Evolutionary conservation across 35 echinoderm and acorn worm species (phyloP).

Genomic region (Ophiothrix spiculata): DNA sequence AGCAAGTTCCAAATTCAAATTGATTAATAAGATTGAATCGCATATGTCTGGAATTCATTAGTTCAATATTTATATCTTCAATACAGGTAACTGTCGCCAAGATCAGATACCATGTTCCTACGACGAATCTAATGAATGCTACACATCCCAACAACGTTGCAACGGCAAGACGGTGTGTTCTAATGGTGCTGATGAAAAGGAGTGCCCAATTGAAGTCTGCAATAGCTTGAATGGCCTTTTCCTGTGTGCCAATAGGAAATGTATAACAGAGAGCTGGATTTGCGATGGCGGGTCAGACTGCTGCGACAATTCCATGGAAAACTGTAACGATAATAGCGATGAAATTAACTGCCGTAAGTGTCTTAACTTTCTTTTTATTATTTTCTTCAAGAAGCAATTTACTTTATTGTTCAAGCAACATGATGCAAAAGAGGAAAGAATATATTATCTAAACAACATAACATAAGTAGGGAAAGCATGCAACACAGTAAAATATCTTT

Average conservation of each 20-base stretch:
- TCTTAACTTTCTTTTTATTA: background rate
- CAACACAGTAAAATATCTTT: too few species aligned
- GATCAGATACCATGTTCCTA: slow-evolving; percentile 58
- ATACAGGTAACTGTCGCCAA: slow-evolving; percentile 40
- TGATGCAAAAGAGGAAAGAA: too few species aligned
- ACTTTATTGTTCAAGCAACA: background rate
- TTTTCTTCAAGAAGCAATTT: background rate
- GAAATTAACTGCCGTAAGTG: slow-evolving; percentile 86
- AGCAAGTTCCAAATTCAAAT: background rate
- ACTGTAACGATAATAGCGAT: too few species aligned
- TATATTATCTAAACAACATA: too few species aligned
- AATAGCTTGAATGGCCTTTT: slow-evolving; percentile 50
- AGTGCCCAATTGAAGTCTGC: slow-evolving; percentile 53
- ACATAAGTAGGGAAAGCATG: too few species aligned
- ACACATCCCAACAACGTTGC: slow-evolving; percentile 49
- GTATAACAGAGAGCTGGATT: slow-evolving; percentile 79
- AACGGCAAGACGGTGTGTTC: slow-evolving; percentile 53
- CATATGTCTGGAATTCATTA: background rate
- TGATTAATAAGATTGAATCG: too few species aligned
- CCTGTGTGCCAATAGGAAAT: slow-evolving; percentile 48
- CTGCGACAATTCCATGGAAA: too few species aligned
- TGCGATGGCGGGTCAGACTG: slow-evolving; percentile 67
- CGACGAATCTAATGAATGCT: slow-evolving; percentile 17
- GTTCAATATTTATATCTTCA: background rate
- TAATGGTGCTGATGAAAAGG: slow-evolving; percentile 50